These are phyloP conservation scores for Pedetes capensis DNA, from an alignment of 2,113 vertebrate species.

Conservation along the genomic window DNA sequence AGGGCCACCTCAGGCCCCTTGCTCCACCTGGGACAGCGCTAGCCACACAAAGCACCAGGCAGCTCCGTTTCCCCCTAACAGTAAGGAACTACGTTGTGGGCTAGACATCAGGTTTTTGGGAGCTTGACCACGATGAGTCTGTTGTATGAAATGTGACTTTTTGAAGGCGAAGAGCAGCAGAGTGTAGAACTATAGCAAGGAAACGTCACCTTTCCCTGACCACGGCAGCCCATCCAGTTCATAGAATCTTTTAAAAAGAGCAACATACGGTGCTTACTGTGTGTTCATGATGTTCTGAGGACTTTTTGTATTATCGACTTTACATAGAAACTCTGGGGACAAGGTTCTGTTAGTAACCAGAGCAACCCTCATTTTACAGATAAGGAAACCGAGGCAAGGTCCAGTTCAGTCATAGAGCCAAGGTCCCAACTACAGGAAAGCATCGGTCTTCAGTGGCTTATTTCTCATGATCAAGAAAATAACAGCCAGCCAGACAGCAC, in stretches of 20 bases:
- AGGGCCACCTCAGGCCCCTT: not conserved
- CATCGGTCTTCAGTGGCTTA: not conserved
- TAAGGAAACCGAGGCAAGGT: not conserved
- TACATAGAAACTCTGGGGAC: fast-evolving
- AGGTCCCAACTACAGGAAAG: not conserved
- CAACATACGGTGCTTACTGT: not conserved
- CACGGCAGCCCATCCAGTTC: not conserved
- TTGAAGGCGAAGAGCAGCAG: not conserved
- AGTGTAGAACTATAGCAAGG: not conserved
- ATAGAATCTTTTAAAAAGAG: not conserved
- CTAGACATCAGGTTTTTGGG: not conserved
- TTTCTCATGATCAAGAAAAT: not conserved
- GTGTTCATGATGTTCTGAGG: not conserved
- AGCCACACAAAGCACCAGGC: fast-evolving
- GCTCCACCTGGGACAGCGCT: not conserved
- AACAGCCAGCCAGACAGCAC: not conserved
- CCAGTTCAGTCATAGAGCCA: not conserved
- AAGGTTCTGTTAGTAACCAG: not conserved
- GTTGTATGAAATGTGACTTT: not conserved
- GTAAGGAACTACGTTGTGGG: not conserved
- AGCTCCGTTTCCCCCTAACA: not conserved
- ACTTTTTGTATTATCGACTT: not conserved
- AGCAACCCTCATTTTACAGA: not conserved
- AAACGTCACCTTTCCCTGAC: not conserved
- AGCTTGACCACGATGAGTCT: not conserved